phyloP scores from a whole-genome alignment of 1,140 invertebrate genomes.

The Drosophila punjabiensis region DNA sequence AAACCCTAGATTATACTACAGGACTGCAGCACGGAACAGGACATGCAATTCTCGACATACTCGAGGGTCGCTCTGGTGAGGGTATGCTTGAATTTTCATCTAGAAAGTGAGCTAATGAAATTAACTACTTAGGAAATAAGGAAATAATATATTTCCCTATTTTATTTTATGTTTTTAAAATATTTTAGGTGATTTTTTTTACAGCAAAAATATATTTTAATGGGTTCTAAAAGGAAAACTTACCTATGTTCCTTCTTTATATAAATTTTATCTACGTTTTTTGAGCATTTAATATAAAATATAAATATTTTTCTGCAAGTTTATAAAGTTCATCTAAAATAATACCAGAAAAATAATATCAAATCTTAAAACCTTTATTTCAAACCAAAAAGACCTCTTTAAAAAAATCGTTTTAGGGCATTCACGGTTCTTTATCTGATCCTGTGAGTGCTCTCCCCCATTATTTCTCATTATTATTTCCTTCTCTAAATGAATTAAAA shows the following conservation, averaged over 20 bases:
- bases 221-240: neutral
- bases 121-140: neutral
- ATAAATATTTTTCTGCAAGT: neutral
- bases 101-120: neutral
- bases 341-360: too few relatives aligned
- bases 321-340: neutral
- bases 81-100: neutral
- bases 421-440: neutral
- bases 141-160: too few relatives aligned
- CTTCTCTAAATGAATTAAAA: constrained; percentile 80
- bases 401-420: constrained; percentile 11
- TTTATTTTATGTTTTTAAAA: neutral
- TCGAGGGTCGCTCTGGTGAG: neutral
- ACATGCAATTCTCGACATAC: constrained; percentile 66
- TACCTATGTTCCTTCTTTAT: fast-evolving
- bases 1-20: constrained; percentile 59
- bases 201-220: neutral
- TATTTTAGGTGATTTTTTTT: neutral
- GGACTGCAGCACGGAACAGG: constrained; percentile 68
- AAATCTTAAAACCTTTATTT: neutral
- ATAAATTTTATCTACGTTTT: neutral
- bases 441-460: neutral
- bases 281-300: neutral
- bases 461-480: constrained; percentile 74
- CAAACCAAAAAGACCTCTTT: neutral